A percentile compares a stretch with the other conserved stretches of the same genome.
Conservation (phyloP, 2,113 vertebrate species). For the Pipra filicauda region DNA sequence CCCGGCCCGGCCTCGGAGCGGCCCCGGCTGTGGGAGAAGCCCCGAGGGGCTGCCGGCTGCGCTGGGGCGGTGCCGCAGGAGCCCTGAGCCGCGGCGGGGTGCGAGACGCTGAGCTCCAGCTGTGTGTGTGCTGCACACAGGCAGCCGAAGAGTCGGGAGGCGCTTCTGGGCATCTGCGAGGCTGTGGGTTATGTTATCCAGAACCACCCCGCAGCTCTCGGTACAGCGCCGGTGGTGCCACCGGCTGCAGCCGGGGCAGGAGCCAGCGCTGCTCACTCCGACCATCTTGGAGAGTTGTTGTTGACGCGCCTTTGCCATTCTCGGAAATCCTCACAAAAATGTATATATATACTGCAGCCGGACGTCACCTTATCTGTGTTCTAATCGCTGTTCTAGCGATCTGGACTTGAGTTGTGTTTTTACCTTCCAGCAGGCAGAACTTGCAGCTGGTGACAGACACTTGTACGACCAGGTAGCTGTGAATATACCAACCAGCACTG, state of each 20-base stretch:
- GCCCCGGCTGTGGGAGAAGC: not conserved
- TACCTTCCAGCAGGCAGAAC: accelerated
- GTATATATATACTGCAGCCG: accelerated
- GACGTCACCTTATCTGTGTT: accelerated
- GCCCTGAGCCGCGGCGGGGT: not conserved
- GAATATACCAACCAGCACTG: accelerated
- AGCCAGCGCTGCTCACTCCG: too few species aligned
- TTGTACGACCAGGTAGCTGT: accelerated
- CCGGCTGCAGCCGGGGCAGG: too few species aligned
- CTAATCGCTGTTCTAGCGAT: not conserved
- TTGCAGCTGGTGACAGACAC: not conserved
- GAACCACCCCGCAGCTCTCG: not conserved
- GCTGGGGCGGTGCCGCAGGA: not conserved
- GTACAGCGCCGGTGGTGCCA: accelerated
- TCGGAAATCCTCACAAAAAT: not conserved
- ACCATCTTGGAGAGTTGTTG: too few species aligned
- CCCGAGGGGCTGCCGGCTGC: not conserved
- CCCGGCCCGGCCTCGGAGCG: not conserved
- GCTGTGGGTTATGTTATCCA: not conserved
- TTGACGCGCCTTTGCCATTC: not conserved
- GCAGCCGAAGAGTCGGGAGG: not conserved
- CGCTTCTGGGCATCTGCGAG: not conserved
- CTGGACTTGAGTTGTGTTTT: not conserved
- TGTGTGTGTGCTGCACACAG: accelerated
- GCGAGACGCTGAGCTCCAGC: not conserved